Evolutionary conservation across 2,888 invertebrate species (phyloP).

Genomic region (Glyphotaelius pellucidus): DNA sequence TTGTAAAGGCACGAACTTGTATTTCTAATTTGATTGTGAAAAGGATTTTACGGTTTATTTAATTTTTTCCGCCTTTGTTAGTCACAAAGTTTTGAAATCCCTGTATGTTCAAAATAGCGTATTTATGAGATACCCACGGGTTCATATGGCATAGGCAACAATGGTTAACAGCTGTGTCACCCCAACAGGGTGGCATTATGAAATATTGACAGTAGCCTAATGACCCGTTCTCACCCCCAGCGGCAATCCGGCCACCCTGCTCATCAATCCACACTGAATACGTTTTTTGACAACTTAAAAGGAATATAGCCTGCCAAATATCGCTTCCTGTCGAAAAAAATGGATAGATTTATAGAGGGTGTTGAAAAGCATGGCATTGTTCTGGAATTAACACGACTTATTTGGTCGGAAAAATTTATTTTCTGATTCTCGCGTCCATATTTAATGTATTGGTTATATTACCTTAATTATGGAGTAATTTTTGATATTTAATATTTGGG

Average conservation of each 20-base stretch:
- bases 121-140: neutral
- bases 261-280: neutral
- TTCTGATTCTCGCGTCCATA: neutral
- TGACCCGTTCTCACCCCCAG: neutral
- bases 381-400: neutral
- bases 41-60: neutral
- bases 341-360: neutral
- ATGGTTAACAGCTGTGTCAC: conserved; percentile 2
- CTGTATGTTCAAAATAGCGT: neutral
- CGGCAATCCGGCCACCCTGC: neutral
- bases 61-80: neutral
- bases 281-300: neutral
- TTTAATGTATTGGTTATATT: too few relatives aligned
- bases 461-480: too few relatives aligned
- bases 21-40: neutral
- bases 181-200: conserved; percentile 2
- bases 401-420: neutral
- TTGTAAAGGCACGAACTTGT: too few relatives aligned
- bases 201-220: neutral
- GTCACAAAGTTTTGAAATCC: neutral
- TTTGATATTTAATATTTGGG: too few relatives aligned
- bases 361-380: neutral
- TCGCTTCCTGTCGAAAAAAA: neutral
- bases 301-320: neutral
- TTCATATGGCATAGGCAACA: neutral